Conservation (phyloP, 2,888 invertebrate genomes). For the Amphipoea oculea region DNA sequence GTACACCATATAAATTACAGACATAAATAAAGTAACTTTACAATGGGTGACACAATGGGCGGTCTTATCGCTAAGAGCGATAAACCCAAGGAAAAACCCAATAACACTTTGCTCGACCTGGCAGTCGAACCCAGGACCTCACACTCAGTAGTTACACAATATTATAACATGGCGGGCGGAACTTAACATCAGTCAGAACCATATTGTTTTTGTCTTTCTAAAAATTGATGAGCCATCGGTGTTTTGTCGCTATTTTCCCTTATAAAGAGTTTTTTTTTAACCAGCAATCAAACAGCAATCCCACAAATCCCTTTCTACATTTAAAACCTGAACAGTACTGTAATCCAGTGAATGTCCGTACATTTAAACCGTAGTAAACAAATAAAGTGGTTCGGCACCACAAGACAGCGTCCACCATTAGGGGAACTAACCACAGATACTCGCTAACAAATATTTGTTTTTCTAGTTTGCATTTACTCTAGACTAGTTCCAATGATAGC, state of each 20-base stretch:
- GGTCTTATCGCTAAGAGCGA: no score
- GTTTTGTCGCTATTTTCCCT: neutral
- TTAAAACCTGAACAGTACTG: constrained; percentile 4
- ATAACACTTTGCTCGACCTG: no score
- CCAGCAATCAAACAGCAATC: neutral
- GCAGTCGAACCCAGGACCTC: no score
- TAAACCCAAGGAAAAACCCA: no score
- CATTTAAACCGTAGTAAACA: constrained; percentile 44
- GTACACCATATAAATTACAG: no score
- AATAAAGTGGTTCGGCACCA: constrained; percentile 30
- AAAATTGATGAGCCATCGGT: neutral
- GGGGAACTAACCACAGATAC: constrained; percentile 36
- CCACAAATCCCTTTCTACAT: neutral
- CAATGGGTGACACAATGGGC: no score
- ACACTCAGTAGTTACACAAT: no score
- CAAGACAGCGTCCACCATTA: constrained; percentile 55
- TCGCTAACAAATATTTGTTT: constrained; percentile 49
- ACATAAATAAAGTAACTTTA: no score
- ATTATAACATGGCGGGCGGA: no score
- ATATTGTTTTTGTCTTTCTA: neutral
- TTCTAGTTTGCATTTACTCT: constrained; percentile 51
- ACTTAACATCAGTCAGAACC: neutral
- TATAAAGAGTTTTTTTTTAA: neutral
- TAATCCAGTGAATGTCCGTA: constrained; percentile 18
- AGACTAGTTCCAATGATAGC: constrained; percentile 1